These are phyloP conservation scores for Coptotermes formosanus DNA, from an alignment of 1,140 invertebrate species.

Conservation along the genomic window DNA sequence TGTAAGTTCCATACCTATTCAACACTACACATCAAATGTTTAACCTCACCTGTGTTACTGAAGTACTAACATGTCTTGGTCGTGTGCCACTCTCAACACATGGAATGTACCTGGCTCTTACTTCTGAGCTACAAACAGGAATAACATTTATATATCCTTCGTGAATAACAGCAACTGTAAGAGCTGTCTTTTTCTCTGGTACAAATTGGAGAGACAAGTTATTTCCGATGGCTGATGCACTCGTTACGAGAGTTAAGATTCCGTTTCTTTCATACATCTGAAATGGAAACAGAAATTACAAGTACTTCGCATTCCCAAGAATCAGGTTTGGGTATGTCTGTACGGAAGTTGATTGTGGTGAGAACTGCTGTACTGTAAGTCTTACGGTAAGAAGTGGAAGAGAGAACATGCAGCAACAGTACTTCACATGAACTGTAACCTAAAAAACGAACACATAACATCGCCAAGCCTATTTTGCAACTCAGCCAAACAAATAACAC, in stretches of 20 bases:
- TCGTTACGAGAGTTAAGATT: slow-evolving; percentile 36
- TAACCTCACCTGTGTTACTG: slow-evolving; percentile 29
- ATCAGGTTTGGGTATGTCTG: no score
- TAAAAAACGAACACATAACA: no score
- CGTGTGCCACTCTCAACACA: slow-evolving; percentile 31
- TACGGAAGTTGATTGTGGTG: no score
- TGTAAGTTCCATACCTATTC: no score
- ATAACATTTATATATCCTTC: slow-evolving; percentile 39
- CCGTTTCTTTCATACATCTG: slow-evolving; percentile 37
- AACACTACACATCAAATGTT: neutral
- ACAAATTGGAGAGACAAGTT: slow-evolving; percentile 37
- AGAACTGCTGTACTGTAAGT: no score
- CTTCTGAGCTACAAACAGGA: slow-evolving; percentile 34
- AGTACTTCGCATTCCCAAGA: no score
- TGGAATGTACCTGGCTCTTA: slow-evolving; percentile 38
- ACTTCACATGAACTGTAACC: no score
- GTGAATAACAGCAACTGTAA: slow-evolving; percentile 38
- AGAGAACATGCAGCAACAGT: no score
- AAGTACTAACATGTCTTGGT: slow-evolving; percentile 34
- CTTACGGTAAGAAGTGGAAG: no score
- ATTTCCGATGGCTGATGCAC: slow-evolving; percentile 35
- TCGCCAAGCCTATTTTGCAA: no score
- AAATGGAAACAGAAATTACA: neutral
- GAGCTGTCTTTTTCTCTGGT: slow-evolving; percentile 32
- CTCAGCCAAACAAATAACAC: no score